Conservation (phyloP, 2,797 vertebrate species). For the Brachyalestes nurse region DNA sequence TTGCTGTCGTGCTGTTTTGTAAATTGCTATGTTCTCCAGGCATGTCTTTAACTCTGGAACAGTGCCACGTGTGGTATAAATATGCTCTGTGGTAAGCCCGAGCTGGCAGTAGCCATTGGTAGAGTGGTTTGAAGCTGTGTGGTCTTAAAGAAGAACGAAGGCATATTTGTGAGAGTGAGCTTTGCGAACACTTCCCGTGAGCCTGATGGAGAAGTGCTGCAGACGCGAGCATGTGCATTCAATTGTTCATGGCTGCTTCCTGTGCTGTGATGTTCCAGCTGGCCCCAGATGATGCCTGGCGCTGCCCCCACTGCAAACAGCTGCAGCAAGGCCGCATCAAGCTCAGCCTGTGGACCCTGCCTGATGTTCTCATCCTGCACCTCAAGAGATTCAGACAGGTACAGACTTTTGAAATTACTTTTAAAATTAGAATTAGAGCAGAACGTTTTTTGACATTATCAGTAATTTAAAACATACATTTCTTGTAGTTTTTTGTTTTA, state of each 20-base stretch:
- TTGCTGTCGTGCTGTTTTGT: conserved; percentile 61
- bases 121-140: conserved; percentile 45
- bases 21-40: conserved; percentile 54
- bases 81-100: conserved; percentile 64
- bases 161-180: conserved; percentile 36
- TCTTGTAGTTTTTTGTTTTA: too few relatives aligned
- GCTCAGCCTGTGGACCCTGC: conserved; percentile 96
- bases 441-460: too few relatives aligned
- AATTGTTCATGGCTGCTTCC: neutral
- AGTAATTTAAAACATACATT: too few relatives aligned
- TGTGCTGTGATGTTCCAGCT: conserved; percentile 79
- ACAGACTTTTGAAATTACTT: conserved; percentile 21
- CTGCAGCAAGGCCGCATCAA: conserved; percentile 99
- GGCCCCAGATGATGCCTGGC: conserved; percentile 97
- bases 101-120: conserved; percentile 46
- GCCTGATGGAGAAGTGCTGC: conserved; percentile 21
- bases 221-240: neutral
- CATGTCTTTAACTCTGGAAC: conserved; percentile 47
- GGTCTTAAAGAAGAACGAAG: conserved; percentile 42
- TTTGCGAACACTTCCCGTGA: conserved; percentile 62
- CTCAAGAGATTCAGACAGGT: conserved; percentile 98
- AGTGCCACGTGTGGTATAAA: conserved; percentile 45
- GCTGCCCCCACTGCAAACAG: conserved; percentile 98
- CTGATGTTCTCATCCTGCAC: conserved; percentile 96
- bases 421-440: too few relatives aligned